Base-by-base conservation (phyloP, 1,140 invertebrate genomes). In the Neodiprion lecontei region DNA sequence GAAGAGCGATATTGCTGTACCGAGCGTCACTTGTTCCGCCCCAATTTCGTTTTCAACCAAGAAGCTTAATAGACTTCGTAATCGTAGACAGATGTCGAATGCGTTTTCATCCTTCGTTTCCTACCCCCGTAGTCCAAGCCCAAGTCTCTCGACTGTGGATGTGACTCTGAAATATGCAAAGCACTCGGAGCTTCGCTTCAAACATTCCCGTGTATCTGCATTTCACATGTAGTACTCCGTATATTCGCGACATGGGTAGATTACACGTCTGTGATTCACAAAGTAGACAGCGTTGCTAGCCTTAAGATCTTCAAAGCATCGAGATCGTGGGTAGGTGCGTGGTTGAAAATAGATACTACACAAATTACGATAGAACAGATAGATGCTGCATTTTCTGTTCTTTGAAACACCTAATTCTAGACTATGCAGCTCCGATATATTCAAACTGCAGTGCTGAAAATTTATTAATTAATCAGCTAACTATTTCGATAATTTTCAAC, bases 21-120 rank as follows among this genome's bases (percentile, higher is more conserved):
- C 11, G n/a, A 9, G 11, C 53, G 53, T 61, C 9, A 17, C 11
- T 61, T 61, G 53, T 61, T 61, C 53, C 53, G 53, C 53, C 53
- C 53, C 53, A 61, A 61, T 61, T 61, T 61, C 53, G 53, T 61
- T 61, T 61, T 17, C 53, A 9, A 61, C 53, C 53, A 61, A 61
- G 53, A 61, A 8, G 8, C 53, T 61, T 61, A 61, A 61, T 61
- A 61, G 53, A 5, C 4, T 12, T 61, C 53, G 53, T 61, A 61
- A 61, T 61, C 53, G 53, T 61, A 61, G 53, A 61, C 53, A 61
- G 53, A 61, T 61, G 53, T 61, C 53, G 53, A 61, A 8, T 7
- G n/a, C 53, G 53, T 7, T 61, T 61, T 61, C 53, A 12, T 61
- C 53, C 53, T 61, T 5, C 53, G 5, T 61, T 61, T 61, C 53